Base-by-base conservation (phyloP, 2,797 vertebrate genomes). In the Cynopterus sphinx region DNA sequence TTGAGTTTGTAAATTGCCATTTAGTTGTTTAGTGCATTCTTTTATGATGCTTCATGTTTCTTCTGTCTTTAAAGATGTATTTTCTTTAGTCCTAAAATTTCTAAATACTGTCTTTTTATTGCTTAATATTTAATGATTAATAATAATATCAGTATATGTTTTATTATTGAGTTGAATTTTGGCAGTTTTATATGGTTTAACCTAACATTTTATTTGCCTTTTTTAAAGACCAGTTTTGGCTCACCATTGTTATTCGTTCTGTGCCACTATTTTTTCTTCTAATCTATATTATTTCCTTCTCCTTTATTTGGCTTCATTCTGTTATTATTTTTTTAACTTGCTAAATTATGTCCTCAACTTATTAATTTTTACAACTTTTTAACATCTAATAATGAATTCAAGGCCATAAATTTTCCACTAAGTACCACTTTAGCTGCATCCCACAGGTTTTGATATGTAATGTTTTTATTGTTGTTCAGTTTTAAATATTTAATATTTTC, bases 401-500 rank as follows among this genome's bases (percentile, higher is more conserved):
- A 74, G 75, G 28, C 28, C 77, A 75, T 91, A 75, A 73, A 81
- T 63, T 88, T 96, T 79, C 43, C 53, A 49, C 83, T 68, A 79
- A 91, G 33, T 89, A 86, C 55, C 61, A 86, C 24, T 88, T 93
- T 77, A 93, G 73, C 24, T 93, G 21, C 13, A 77, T 81, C 61
- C 67, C 74, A 84, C 71, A 82, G 59, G 16, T 93, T 96, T 97
- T 93, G 36, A 65, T 91, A 75, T 89, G 41, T 65, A 75, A 39
- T 68, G 3, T 67, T 24, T 90, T 93, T 59, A 49, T 81, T 88
- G 12, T 93, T 95, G 13, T 93, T 95, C 31, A 89, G 21, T 86
- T 89, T 83, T 82, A 90, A 95, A 90, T 89, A 91, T 79, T 93
- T 94, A 86, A 73, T 93, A 84, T 82, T 86, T 89, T 22, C 9